Evolutionary conservation across 2,888 invertebrate genomes (phyloP).

Genomic region (Eucriotettix oculatus): DNA sequence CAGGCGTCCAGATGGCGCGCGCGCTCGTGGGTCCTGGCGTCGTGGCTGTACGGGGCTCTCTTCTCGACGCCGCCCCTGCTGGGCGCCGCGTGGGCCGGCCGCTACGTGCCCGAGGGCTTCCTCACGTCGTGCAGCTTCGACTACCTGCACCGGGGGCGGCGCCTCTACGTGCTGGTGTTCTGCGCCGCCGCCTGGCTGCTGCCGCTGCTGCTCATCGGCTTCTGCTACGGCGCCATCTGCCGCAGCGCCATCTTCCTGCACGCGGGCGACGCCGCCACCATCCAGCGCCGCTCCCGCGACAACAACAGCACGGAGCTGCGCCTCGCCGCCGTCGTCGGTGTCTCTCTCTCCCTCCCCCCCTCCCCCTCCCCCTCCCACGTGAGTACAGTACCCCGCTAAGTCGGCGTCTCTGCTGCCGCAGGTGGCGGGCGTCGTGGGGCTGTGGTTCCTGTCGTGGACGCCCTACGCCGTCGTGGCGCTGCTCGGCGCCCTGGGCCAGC

Average conservation of each 20-base stretch:
- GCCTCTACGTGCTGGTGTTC: conserved; percentile 19
- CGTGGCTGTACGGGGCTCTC: conserved; percentile 56
- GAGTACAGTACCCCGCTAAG: no score
- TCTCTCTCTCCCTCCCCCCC: no score
- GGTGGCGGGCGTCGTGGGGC: conserved; percentile 47
- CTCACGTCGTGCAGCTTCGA: conserved; percentile 76
- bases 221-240: conserved; percentile 56
- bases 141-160: conserved; percentile 27
- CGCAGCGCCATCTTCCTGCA: conserved; percentile 37
- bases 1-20: conserved; percentile 35
- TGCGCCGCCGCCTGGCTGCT: conserved; percentile 60
- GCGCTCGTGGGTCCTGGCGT: conserved; percentile 38
- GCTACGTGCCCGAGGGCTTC: conserved; percentile 69
- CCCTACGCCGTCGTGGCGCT: conserved; percentile 64
- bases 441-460: conserved; percentile 70
- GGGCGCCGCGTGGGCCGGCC: conserved; percentile 37
- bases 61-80: conserved; percentile 52
- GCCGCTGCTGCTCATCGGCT: conserved; percentile 52
- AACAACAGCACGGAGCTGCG: conserved; percentile 50
- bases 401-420: no score
- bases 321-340: conserved; percentile 14
- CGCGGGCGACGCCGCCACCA: conserved; percentile 10
- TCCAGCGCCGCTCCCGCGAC: conserved; percentile 39
- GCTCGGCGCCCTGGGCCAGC: conserved; percentile 49
- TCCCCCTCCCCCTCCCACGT: no score